Evolutionary conservation across 1,140 invertebrate genomes (phyloP).

Genomic region (Brachionus calyciflorus): DNA sequence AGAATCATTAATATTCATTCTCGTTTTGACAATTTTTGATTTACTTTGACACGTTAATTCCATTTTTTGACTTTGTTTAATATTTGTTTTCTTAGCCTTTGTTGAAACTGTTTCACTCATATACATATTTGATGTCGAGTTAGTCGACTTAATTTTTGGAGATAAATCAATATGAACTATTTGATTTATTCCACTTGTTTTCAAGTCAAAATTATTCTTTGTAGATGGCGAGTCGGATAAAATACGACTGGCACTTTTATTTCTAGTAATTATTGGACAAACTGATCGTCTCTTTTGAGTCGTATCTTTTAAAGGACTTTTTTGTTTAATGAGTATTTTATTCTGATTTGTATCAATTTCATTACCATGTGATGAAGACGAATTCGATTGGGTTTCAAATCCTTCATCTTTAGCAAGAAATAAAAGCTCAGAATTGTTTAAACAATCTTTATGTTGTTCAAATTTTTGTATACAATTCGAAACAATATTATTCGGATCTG

Average conservation of each 20-base stretch:
- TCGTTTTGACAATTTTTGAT: no score
- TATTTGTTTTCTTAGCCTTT: neutral
- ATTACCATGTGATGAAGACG: neutral
- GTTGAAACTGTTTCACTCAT: conserved; percentile 24
- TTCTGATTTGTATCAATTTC: neutral
- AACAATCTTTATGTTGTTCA: no score
- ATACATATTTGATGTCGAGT: neutral
- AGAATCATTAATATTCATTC: no score
- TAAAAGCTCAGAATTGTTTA: neutral
- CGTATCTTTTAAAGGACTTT: no score
- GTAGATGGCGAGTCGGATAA: neutral
- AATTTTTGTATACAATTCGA: no score
- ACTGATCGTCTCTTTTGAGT: neutral
- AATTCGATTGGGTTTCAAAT: conserved; percentile 36
- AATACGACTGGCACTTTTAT: neutral
- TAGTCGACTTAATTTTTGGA: neutral
- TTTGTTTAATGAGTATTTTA: neutral
- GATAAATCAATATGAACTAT: no score
- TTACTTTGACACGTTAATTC: no score
- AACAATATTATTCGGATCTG: neutral
- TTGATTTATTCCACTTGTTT: no score
- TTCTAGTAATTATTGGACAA: conserved; percentile 10
- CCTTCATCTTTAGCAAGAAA: neutral
- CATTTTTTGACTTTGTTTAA: no score
- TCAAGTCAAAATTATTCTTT: neutral